Conservation (phyloP, 2,797 vertebrate species). For the Rhadinocentrus ornatus region DNA sequence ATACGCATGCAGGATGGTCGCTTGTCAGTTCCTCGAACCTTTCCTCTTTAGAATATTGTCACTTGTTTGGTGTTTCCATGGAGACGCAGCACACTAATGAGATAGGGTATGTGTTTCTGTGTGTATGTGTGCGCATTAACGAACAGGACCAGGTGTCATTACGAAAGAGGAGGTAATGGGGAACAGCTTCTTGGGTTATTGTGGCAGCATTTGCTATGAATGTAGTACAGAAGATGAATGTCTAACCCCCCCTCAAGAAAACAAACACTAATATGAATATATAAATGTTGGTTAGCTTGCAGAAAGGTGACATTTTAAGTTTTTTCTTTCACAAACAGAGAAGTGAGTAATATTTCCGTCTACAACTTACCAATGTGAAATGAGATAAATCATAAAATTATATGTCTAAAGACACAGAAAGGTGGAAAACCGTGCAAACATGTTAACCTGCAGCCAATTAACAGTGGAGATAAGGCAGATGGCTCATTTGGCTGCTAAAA, state of each 20-base stretch:
- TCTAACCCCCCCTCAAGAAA: neutral
- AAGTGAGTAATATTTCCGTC: constrained; percentile 10
- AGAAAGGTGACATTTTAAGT: neutral
- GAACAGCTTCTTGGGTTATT: constrained; percentile 40
- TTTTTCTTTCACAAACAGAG: constrained; percentile 7
- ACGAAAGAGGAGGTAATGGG: constrained; percentile 53
- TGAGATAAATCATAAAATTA: constrained; percentile 27
- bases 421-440: constrained; percentile 34
- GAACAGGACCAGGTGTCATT: constrained; percentile 39
- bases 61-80: constrained; percentile 82
- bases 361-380: constrained; percentile 13
- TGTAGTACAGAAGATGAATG: neutral
- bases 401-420: constrained; percentile 30
- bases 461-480: constrained; percentile 62
- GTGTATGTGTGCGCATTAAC: constrained; percentile 38
- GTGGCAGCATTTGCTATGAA: constrained; percentile 19
- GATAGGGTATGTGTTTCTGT: constrained; percentile 61
- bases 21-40: constrained; percentile 63
- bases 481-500: constrained; percentile 74
- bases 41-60: constrained; percentile 65
- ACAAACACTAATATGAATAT: constrained; percentile 6
- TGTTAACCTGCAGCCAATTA: constrained; percentile 63
- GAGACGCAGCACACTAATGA: constrained; percentile 81
- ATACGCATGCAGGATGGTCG: constrained; percentile 36
- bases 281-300: neutral